Base-by-base conservation (phyloP, 2,888 invertebrate species). In the Sphecodes monilicornis region DNA sequence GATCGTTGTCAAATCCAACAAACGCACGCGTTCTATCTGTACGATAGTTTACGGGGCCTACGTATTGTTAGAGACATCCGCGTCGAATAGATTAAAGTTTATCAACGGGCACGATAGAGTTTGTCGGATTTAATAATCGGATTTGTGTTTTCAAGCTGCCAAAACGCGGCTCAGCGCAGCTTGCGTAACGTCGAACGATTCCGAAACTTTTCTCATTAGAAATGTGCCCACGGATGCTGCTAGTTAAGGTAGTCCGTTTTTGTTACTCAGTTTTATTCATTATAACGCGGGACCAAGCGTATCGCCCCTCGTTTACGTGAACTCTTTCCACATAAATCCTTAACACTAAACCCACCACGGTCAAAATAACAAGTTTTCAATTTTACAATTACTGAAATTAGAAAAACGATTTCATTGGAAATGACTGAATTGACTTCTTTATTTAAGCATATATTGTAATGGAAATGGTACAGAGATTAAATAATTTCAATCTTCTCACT, bases 121-220 rank as follows among this genome's bases (percentile, higher is more conserved):
- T 32, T 32, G 57, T 78, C 73, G 18, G 16, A 46, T 29, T 13
- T 46, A 41, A 72, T 18, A 36, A 32, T 66, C 43, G 57, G 66
- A 60, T 80, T 80, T 41, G 26, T 41, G 16, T 66, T 74, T 57
- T 5, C 26, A 18, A 43, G 16, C 29, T 66, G 43, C 46, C 78
- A 50, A 70, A 41, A 3, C n/a, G 57, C 57, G 57, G 29, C 54
- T 57, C 1, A 1, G 0, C 3, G 66, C 64, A n/a, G 16, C 13
- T 43, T 32, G 66, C 29, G 18, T 39, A 32, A 76, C 46, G 32
- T 39, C 41, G n/a, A 32, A 4, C 16, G 50, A 73, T 57, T 5
- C 26, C 36, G 46, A 50, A 78, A 74, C 57, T 76, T 74, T 73
- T 84, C 76, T 80, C 60, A 76, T 80, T 80, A 74, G 36, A 64